Conservation (phyloP, 2,113 vertebrate species). For the Peromyscus californicus region DNA sequence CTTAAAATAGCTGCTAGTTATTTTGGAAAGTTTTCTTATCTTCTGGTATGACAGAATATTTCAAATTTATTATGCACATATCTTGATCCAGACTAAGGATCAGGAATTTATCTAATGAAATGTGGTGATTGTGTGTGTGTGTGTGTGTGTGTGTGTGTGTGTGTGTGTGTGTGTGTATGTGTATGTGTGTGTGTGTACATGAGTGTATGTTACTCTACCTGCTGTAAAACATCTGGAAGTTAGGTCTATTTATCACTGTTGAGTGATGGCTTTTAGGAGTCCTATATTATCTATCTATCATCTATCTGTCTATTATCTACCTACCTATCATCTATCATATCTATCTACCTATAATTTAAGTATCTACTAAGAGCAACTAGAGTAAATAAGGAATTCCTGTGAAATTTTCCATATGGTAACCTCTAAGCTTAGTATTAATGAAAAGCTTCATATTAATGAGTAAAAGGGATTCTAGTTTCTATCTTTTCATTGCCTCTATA, state of each 20-base stretch:
- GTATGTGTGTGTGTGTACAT: neutral
- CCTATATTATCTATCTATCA: neutral
- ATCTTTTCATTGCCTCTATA: neutral
- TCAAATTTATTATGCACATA: neutral
- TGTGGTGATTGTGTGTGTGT: neutral
- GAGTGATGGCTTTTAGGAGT: neutral
- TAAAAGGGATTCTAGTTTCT: neutral
- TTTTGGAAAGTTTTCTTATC: constrained; percentile 7
- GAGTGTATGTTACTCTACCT: neutral
- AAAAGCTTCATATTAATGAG: neutral
- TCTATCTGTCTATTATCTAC: neutral
- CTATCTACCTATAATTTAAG: neutral
- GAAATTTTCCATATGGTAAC: neutral
- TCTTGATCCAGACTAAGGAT: neutral
- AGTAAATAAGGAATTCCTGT: neutral
- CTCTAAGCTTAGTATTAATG: neutral
- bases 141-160: neutral
- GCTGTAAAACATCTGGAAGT: neutral
- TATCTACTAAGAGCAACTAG: neutral
- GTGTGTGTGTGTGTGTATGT: neutral
- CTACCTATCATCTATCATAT: neutral
- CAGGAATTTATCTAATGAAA: neutral
- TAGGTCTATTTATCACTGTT: neutral
- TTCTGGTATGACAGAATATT: neutral
- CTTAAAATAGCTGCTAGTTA: neutral